Evolutionary conservation across 2,113 vertebrate species (phyloP), one percentile per base, ranked within the genome.

Genomic region (Pan paniscus): DNA sequence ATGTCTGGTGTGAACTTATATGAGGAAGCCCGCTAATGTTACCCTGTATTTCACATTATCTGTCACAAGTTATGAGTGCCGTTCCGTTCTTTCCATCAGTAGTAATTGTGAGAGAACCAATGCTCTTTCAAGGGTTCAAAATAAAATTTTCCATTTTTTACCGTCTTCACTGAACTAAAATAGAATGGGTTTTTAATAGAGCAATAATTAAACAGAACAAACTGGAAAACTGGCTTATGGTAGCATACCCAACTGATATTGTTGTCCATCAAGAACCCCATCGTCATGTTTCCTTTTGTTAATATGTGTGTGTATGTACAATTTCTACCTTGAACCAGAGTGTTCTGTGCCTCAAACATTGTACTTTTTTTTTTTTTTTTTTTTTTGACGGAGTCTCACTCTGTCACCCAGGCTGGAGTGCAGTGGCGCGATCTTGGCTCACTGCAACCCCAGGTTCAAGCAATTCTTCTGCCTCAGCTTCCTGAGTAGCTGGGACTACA

Each of bases 281-380:
- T 2, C 3, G 0, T 59, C 2, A 0, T 38, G 18, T 17, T 18
- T 10, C 30, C 23, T 70, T 75, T 9, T 32, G 6, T 22, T 50
- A 9, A 59, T 30, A 11, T 30, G 27, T 78, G 10, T n/a, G 35
- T 50, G 32, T 30, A 5, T 14, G 6, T 40, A 25, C 14, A 38
- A 2, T 52, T 72, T 89, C 67, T 72, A 82, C 13, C 38, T 61
- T 5, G 40, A 75, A 84, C 73, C 23, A 16, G 23, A 80, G 64
- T 30, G 30, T 22, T 70, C 22, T 11, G n/a, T n/a, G 57, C 13
- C n/a, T 17, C 67, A 70, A 68, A 86, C 85, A 57, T 10, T 43
- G 1, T 59, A 30, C 32, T 61, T 79, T 76, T 46, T 46, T 46
- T 46, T 55, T 55, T 40, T 40, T 40, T 40, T 59, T 79, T 76